These are phyloP conservation scores for Drosophila neocordata DNA, from an alignment of 1,140 invertebrate genomes.

Conservation along the genomic window DNA sequence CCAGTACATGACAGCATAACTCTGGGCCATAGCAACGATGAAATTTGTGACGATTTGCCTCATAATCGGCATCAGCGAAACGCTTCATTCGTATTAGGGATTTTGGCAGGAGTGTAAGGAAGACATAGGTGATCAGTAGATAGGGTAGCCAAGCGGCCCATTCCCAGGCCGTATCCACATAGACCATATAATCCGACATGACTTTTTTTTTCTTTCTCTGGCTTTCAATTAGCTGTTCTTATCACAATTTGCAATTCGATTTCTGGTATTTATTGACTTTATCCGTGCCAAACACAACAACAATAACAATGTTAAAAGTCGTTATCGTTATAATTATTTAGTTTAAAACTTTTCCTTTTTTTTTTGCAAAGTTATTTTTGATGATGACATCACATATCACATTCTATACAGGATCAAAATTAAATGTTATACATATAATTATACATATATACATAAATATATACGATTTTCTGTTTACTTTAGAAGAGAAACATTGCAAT, in stretches of 20 bases:
- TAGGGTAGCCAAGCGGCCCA: constrained; percentile 60
- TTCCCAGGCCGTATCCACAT: constrained; percentile 58
- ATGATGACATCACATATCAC: constrained; percentile 55
- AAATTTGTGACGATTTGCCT: constrained; percentile 64
- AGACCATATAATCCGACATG: constrained; percentile 50
- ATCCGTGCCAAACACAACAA: constrained; percentile 9
- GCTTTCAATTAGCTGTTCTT: constrained; percentile 1
- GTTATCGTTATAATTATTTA: background rate
- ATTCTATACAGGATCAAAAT: constrained; percentile 39
- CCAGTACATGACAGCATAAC: constrained; percentile 62
- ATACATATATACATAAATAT: constrained; percentile 22
- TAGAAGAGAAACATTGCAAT: constrained; percentile 38
- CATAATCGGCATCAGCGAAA: constrained; percentile 72
- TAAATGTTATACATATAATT: constrained; percentile 20
- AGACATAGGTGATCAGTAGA: constrained; percentile 60
- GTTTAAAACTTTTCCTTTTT: constrained; percentile 14
- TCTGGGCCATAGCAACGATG: constrained; percentile 79
- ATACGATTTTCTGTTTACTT: constrained; percentile 7
- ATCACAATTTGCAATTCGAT: constrained; percentile 50
- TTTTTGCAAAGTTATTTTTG: constrained; percentile 25
- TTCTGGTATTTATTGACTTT: constrained; percentile 45
- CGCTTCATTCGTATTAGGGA: constrained; percentile 65
- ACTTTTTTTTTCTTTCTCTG: too few species aligned
- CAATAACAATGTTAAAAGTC: background rate
- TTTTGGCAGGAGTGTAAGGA: constrained; percentile 73